Evolutionary conservation across 2,888 invertebrate genomes (phyloP).

Genomic region (Phaonia tiefii): DNA sequence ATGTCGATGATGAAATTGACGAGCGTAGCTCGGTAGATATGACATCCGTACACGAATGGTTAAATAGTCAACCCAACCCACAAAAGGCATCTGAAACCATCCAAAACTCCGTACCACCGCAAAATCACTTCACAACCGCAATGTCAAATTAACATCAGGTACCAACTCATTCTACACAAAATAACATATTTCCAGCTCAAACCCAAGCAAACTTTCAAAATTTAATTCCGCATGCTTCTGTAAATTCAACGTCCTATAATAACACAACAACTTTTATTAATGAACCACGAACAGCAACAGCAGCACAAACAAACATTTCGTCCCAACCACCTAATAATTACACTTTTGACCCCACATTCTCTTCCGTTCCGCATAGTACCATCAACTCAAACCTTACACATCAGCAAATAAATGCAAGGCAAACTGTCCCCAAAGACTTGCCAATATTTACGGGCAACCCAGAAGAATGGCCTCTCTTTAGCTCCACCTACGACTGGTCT

Average conservation of each 20-base stretch:
- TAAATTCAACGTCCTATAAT: no score
- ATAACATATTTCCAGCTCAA: no score
- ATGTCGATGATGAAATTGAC: conserved; percentile 16
- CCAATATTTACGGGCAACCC: conserved; percentile 45
- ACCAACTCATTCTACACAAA: no score
- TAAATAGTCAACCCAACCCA: conserved; percentile 21
- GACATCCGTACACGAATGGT: conserved; percentile 17
- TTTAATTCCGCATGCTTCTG: no score
- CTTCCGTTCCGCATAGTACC: conserved; percentile 8
- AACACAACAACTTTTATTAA: no score
- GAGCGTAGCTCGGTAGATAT: conserved; percentile 19
- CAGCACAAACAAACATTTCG: not conserved
- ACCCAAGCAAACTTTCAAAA: no score
- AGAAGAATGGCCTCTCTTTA: conserved; percentile 57
- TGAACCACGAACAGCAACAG: conserved; percentile 33
- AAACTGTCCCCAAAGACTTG: conserved; percentile 46
- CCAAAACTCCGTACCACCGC: not conserved
- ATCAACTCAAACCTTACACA: conserved; percentile 28
- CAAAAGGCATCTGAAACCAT: conserved; percentile 10
- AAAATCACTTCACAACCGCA: no score
- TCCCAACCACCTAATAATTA: conserved; percentile 18
- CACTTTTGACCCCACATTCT: conserved; percentile 27
- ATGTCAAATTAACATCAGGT: no score
- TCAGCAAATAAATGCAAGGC: conserved; percentile 37
- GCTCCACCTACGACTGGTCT: conserved; percentile 53